A percentile compares a stretch with the other conserved stretches of the same genome.
phyloP scores from a whole-genome alignment of 2,113 vertebrate species.

The Eclectus roratus region DNA sequence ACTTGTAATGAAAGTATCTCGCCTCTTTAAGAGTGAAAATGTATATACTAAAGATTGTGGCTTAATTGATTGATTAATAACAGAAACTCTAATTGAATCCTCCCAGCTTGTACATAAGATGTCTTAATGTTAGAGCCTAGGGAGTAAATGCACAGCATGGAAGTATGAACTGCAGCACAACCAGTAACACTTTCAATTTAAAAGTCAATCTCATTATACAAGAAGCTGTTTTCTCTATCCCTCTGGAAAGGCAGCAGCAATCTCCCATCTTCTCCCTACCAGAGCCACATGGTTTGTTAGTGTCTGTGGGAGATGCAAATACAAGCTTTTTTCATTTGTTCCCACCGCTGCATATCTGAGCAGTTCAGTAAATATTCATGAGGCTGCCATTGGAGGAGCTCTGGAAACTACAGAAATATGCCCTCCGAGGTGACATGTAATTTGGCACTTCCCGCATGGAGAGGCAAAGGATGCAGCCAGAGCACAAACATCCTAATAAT shows the following conservation, averaged over 20 bases:
- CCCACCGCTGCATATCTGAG: constrained; percentile 64
- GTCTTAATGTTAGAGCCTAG: constrained; percentile 78
- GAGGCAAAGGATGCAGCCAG: constrained; percentile 18
- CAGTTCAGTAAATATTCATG: constrained; percentile 75
- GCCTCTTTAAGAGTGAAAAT: constrained; percentile 73
- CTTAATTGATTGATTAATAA: constrained; percentile 83
- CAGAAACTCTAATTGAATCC: constrained; percentile 76
- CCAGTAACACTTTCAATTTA: constrained; percentile 67
- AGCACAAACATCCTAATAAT: constrained; percentile 46
- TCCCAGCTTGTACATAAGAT: constrained; percentile 72
- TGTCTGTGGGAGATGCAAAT: constrained; percentile 73
- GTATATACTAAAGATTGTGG: constrained; percentile 62
- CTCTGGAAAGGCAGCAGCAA: constrained; percentile 61
- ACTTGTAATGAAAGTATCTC: neutral
- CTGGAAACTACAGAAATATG: constrained; percentile 48
- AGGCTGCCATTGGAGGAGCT: constrained; percentile 64
- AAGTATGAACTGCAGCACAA: constrained; percentile 60
- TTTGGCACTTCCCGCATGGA: constrained; percentile 44
- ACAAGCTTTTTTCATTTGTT: constrained; percentile 66
- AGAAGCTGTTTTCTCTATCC: constrained; percentile 67
- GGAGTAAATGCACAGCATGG: constrained; percentile 73
- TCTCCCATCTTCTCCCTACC: constrained; percentile 47
- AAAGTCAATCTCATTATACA: constrained; percentile 79
- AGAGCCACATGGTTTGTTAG: constrained; percentile 60
- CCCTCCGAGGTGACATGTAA: constrained; percentile 56